Conservation (phyloP, 2,113 vertebrate genomes). For the Alouatta palliata region DNA sequence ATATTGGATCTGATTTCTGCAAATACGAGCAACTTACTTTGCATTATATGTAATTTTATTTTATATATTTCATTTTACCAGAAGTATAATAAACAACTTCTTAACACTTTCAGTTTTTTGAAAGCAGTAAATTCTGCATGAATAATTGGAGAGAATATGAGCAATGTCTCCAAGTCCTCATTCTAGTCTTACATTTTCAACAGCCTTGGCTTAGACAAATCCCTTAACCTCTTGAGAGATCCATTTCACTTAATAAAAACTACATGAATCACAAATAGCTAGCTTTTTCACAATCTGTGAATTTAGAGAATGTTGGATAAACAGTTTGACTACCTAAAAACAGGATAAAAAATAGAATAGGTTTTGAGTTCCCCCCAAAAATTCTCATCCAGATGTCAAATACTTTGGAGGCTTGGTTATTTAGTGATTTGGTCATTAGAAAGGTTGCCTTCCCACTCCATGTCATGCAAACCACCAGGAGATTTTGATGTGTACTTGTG, state of each 20-base stretch:
- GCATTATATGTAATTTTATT: neutral
- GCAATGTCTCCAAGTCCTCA: neutral
- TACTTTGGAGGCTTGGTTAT: conserved; percentile 8
- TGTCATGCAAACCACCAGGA: neutral
- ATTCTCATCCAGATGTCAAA: neutral
- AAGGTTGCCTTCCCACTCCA: neutral
- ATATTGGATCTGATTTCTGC: neutral
- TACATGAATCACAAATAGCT: conserved; percentile 12
- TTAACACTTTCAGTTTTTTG: neutral
- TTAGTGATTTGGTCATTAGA: neutral
- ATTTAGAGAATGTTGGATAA: neutral
- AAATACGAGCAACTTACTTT: neutral
- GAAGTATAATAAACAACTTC: neutral
- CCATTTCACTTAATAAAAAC: conserved; percentile 27
- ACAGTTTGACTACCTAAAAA: neutral
- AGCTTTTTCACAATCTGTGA: neutral
- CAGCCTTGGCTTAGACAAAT: conserved; percentile 4
- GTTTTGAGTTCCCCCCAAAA: neutral
- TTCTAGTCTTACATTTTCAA: conserved; percentile 19
- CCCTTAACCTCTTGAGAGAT: neutral
- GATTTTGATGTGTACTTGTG: neutral
- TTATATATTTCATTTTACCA: neutral
- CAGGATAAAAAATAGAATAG: neutral
- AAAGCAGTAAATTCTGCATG: neutral
- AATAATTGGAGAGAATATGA: neutral